Conservation (phyloP, 2,888 invertebrate species). For the Drepanosiphum platanoidis region DNA sequence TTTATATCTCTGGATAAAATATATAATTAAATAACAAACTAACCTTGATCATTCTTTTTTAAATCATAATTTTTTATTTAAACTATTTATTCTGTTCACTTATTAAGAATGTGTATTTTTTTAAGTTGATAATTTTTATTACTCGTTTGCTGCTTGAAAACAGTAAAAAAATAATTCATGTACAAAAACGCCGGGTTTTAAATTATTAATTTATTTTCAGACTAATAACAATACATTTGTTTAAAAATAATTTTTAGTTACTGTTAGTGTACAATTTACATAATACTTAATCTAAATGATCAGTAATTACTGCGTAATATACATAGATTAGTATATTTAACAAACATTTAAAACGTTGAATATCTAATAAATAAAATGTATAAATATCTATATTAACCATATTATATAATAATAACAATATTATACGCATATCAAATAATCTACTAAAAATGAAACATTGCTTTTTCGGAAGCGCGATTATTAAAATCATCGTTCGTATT, state of each 20-base stretch:
- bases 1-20: not conserved
- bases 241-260: not conserved
- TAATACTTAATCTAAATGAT: not conserved
- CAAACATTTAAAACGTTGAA: not conserved
- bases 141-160: not conserved
- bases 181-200: not conserved
- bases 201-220: not conserved
- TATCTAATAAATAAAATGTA: not conserved
- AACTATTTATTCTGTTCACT: not conserved
- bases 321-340: not conserved
- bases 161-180: not conserved
- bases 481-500: no score
- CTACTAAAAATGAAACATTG: not conserved
- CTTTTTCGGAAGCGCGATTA: no score
- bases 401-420: not conserved
- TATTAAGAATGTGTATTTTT: not conserved
- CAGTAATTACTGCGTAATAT: not conserved
- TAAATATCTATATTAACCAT: not conserved
- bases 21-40: not conserved
- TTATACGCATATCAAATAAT: not conserved
- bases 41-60: conserved; percentile 18
- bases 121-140: not conserved
- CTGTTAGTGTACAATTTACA: not conserved
- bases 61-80: not conserved
- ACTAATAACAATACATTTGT: not conserved